Percentiles rank a stretch among this genome's conserved stretches.
Conservation (phyloP, 1,140 invertebrate species). For the Drosophila sp. region DNA sequence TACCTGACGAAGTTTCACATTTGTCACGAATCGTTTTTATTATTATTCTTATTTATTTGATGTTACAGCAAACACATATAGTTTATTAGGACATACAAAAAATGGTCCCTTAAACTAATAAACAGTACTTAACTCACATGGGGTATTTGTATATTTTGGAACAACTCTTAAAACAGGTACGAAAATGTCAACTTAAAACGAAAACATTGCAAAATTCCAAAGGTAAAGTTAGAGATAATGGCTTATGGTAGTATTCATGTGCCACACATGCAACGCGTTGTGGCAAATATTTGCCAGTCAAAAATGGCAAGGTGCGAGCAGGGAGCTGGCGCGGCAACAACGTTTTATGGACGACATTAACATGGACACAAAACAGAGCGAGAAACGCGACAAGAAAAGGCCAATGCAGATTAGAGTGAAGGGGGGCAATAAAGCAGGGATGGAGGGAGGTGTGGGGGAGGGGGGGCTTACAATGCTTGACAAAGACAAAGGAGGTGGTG, state of each 20-base stretch:
- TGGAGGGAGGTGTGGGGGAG: no score
- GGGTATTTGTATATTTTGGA: constrained; percentile 16
- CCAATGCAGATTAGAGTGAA: constrained; percentile 2
- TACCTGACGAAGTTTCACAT: no score
- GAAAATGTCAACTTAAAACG: constrained; percentile 60
- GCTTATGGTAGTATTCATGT: no score
- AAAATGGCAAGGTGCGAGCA: constrained; percentile 34
- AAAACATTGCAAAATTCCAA: constrained; percentile 67
- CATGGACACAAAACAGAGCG: constrained; percentile 34
- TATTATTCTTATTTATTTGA: no score
- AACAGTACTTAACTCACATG: neutral
- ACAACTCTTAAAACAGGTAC: constrained; percentile 4
- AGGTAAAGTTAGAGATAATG: neutral
- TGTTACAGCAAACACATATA: no score
- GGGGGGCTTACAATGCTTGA: constrained; percentile 1
- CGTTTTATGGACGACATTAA: constrained; percentile 48
- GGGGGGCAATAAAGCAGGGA: no score
- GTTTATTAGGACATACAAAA: no score
- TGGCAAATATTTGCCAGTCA: constrained; percentile 6
- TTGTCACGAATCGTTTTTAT: no score
- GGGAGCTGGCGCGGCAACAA: neutral
- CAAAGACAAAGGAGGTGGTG: constrained; percentile 18
- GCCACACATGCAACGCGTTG: constrained; percentile 34
- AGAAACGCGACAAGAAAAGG: constrained; percentile 28
- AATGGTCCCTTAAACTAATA: neutral